Percentiles rank a stretch among this genome's conserved stretches.
Evolutionary conservation across 1,140 invertebrate species (phyloP).

Genomic region (Cardiocondyla obscurior): DNA sequence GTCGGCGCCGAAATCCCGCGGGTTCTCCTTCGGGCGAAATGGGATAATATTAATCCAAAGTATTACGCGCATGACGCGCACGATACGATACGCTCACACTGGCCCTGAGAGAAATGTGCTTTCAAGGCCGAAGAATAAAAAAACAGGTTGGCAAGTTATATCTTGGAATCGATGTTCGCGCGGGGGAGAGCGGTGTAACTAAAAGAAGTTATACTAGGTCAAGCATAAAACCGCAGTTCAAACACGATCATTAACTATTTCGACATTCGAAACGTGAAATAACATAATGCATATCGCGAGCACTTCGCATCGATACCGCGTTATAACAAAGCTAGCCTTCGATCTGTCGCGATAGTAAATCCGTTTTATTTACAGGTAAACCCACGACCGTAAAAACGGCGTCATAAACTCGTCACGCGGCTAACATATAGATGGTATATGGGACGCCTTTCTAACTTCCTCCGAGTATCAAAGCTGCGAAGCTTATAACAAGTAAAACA

Average conservation of each 20-base stretch:
- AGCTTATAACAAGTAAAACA: conserved; percentile 43
- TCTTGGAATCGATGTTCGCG: conserved; percentile 44
- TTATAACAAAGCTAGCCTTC: not conserved
- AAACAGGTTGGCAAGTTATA: conserved; percentile 54
- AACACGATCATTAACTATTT: conserved; percentile 15
- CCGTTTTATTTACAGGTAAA: conserved; percentile 24
- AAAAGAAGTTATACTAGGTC: conserved; percentile 43
- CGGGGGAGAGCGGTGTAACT: not conserved
- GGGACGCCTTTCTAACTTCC: conserved; percentile 43
- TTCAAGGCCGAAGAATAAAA: conserved; percentile 45
- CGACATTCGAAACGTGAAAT: not conserved
- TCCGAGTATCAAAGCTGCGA: conserved; percentile 36
- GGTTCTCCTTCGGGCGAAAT: conserved; percentile 2
- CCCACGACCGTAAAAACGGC: conserved; percentile 28
- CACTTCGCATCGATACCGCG: not conserved
- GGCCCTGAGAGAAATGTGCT: conserved; percentile 43
- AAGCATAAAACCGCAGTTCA: conserved; percentile 28
- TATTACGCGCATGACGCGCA: conserved; percentile 11
- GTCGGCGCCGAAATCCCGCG: conserved; percentile 2
- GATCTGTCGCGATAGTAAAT: conserved; percentile 2
- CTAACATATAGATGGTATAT: conserved; percentile 34
- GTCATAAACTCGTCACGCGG: not conserved
- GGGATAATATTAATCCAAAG: conserved; percentile 34
- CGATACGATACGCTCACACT: conserved; percentile 1
- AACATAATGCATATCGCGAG: not conserved